These are phyloP conservation scores for Ariolimax columbianus DNA, from an alignment of 2,888 invertebrate genomes.

Conservation along the genomic window DNA sequence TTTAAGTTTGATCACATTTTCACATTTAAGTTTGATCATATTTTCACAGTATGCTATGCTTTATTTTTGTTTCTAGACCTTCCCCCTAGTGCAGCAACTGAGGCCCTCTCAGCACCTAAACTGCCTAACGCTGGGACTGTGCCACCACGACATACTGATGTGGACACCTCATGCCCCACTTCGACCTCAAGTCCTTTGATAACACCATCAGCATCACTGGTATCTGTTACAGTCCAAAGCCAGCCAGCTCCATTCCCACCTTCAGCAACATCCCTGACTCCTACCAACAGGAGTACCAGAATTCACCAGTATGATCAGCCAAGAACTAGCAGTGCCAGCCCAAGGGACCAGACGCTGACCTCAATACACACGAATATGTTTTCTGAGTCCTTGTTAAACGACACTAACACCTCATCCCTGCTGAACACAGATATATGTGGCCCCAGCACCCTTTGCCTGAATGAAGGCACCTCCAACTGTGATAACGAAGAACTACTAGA, in stretches of 20 bases:
- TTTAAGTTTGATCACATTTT: too few species aligned
- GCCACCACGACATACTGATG: conserved; percentile 56
- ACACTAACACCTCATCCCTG: conserved; percentile 39
- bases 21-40: not conserved
- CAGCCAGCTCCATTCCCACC: not conserved
- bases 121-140: conserved; percentile 60
- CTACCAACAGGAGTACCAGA: not conserved
- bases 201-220: not conserved
- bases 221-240: not conserved
- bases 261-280: not conserved
- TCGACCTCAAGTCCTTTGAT: conserved; percentile 10
- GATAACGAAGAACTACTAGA: conserved; percentile 63
- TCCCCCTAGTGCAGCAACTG: conserved; percentile 91
- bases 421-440: conserved; percentile 44
- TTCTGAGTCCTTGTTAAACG: conserved; percentile 21
- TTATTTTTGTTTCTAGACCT: conserved; percentile 82
- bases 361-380: conserved; percentile 38
- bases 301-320: not conserved
- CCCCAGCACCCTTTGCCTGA: conserved; percentile 52
- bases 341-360: conserved; percentile 40
- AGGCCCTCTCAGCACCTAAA: conserved; percentile 82
- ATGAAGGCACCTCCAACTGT: conserved; percentile 27
- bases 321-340: conserved; percentile 22
- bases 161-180: conserved; percentile 11
- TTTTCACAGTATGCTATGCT: not conserved